Evolutionary conservation across 2,888 invertebrate species (phyloP).

Genomic region (Hermaeophaga mercurialis): DNA sequence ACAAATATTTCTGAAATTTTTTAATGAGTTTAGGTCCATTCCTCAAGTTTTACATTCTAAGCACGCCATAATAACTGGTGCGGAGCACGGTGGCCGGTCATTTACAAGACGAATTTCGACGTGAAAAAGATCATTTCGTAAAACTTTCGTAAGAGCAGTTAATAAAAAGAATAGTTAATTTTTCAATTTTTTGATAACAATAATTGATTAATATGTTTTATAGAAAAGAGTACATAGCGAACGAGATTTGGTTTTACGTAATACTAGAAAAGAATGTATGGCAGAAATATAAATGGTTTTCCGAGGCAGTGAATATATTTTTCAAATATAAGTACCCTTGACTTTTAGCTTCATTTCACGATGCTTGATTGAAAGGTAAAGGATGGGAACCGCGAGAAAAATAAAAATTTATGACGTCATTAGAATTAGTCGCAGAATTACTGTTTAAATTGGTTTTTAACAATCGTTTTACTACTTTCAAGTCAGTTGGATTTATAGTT

Average conservation of each 20-base stretch:
- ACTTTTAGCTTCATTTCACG: background rate
- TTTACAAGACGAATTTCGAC: background rate
- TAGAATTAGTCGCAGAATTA: background rate
- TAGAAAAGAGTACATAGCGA: too few relatives aligned
- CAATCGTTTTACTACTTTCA: too few relatives aligned
- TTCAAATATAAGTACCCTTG: background rate
- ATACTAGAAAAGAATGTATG: too few relatives aligned
- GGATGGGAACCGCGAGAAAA: background rate
- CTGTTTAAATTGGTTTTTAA: background rate
- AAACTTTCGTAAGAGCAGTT: too few relatives aligned
- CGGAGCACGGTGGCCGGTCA: constrained; percentile 19
- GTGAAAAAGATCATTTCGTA: too few relatives aligned
- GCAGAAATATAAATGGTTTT: background rate
- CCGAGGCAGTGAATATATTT: background rate
- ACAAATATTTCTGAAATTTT: constrained; percentile 32
- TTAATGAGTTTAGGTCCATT: constrained; percentile 24
- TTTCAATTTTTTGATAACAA: too few relatives aligned
- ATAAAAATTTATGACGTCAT: background rate
- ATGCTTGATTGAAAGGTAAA: background rate
- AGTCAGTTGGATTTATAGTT: too few relatives aligned
- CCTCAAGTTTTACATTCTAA: constrained; percentile 18
- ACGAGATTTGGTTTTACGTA: too few relatives aligned
- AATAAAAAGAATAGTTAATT: too few relatives aligned
- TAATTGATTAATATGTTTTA: too few relatives aligned
- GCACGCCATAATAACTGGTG: constrained; percentile 19